Evolutionary conservation across 2,113 vertebrate genomes (phyloP).

Genomic region (Pyrgilauda ruficollis): DNA sequence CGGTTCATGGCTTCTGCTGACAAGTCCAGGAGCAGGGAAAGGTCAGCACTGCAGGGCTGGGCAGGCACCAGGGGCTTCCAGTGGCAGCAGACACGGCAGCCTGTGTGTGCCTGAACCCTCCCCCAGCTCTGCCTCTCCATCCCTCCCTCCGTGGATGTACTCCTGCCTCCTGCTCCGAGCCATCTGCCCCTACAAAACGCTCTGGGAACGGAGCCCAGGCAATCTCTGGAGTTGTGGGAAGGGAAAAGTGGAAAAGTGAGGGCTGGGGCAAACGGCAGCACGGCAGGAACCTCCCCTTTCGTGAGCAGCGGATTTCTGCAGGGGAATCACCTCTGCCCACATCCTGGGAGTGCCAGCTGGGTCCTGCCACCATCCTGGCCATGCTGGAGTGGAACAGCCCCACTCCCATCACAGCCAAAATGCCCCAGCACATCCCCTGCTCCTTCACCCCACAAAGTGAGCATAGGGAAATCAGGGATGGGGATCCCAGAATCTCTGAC

Average conservation of each 20-base stretch:
- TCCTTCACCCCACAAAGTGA: accelerated
- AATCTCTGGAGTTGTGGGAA: not conserved
- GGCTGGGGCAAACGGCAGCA: not conserved
- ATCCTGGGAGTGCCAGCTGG: not conserved
- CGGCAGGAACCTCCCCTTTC: not conserved
- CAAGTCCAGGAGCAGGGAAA: constrained; percentile 16
- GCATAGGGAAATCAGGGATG: accelerated
- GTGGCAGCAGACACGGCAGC: not conserved
- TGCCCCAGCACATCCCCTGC: not conserved
- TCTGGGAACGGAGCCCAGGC: not conserved
- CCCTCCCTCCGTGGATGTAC: not conserved
- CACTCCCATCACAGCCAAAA: not conserved
- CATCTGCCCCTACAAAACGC: constrained; percentile 55
- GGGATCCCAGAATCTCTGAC: not conserved
- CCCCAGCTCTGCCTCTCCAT: not conserved
- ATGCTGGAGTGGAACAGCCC: accelerated
- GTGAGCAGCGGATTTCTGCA: not conserved
- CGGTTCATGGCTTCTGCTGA: not conserved
- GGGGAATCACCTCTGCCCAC: not conserved
- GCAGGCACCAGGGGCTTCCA: not conserved
- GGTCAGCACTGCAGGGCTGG: constrained; percentile 3
- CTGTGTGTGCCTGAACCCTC: not conserved
- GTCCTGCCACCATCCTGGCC: not conserved
- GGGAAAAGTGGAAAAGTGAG: accelerated
- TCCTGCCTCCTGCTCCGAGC: constrained; percentile 23